Percentiles rank a stretch among this genome's conserved stretches.
phyloP scores from a whole-genome alignment of 35 echinoderm and acorn worm genomes.

The Holothuria glaberrima region DNA sequence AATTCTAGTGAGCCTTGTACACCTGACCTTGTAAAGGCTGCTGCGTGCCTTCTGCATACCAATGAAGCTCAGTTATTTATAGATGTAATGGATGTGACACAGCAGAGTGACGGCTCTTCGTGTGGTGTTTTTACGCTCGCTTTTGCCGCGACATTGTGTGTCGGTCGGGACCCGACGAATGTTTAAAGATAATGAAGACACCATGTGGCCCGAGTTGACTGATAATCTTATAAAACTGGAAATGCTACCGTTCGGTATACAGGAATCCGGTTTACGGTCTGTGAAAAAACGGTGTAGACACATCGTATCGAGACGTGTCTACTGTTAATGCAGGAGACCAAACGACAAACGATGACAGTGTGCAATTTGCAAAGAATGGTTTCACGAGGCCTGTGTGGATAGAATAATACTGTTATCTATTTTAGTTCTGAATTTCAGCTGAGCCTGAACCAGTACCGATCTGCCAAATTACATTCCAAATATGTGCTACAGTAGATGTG shows the following conservation, averaged over 20 bases:
- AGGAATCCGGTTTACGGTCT: neutral
- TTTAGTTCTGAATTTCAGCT: no score
- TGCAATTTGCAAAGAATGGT: no score
- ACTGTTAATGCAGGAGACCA: no score
- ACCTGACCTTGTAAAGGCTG: neutral
- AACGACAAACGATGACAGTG: no score
- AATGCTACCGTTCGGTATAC: neutral
- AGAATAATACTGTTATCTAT: no score
- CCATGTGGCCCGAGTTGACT: constrained; percentile 21
- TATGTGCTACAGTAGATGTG: no score
- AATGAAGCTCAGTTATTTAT: neutral
- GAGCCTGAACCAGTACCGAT: no score
- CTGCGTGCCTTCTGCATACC: constrained; percentile 19
- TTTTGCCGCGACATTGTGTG: neutral
- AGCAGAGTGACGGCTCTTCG: neutral
- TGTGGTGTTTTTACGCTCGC: constrained; percentile 30
- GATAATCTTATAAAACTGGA: neutral
- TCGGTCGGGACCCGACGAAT: neutral
- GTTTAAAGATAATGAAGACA: neutral
- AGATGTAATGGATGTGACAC: constrained; percentile 11
- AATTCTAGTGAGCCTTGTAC: neutral
- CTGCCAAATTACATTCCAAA: no score
- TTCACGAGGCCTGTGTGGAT: no score
- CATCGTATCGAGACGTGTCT: no score
- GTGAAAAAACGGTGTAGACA: constrained; percentile 18